phyloP scores from a whole-genome alignment of 2,113 vertebrate genomes.

The Perca flavescens region DNA sequence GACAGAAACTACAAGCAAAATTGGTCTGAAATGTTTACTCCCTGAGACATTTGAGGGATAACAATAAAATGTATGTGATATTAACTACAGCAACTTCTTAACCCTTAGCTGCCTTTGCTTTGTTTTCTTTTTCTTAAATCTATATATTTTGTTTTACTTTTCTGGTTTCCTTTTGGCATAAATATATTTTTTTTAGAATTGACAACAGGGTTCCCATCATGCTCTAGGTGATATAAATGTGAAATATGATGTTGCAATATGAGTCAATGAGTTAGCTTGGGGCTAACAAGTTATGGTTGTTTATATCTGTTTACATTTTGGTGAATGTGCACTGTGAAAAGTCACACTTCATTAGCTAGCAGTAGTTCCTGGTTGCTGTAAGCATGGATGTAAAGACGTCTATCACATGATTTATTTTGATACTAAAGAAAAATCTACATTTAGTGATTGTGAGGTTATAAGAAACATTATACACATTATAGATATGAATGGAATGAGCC shows the following conservation, averaged over 20 bases:
- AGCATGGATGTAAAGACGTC: background rate
- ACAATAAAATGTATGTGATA: background rate
- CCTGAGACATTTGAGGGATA: background rate
- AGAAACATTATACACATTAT: background rate
- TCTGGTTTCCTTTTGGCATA: background rate
- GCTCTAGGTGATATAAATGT: background rate
- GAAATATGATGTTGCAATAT: background rate
- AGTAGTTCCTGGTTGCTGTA: background rate
- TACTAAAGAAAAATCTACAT: background rate
- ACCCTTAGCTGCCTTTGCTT: background rate
- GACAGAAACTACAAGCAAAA: background rate
- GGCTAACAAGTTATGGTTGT: background rate
- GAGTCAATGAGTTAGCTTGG: background rate
- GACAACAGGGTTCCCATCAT: background rate
- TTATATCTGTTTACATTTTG: background rate
- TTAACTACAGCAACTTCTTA: no score
- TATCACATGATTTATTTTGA: background rate
- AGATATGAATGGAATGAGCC: background rate
- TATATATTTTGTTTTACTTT: background rate
- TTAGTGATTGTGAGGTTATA: background rate
- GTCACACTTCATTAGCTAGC: background rate
- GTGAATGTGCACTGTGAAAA: background rate
- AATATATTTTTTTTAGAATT: background rate
- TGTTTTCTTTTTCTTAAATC: background rate
- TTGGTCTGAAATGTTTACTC: background rate